Conservation (phyloP, 1,140 invertebrate genomes). For the Dreissena rostriformis region DNA sequence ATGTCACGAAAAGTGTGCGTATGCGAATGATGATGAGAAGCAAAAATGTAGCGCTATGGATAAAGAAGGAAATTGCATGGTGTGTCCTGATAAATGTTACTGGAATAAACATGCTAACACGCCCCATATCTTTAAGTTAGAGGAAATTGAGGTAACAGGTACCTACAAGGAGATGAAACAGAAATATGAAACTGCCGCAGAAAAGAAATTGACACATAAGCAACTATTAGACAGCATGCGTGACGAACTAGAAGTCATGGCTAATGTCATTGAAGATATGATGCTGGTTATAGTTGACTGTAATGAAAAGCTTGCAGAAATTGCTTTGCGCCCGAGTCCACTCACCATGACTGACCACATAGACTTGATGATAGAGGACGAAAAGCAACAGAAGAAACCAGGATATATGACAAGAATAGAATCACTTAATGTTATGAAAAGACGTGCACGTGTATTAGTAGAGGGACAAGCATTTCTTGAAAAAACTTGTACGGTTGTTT, state of each 20-base stretch:
- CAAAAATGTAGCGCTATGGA: not conserved
- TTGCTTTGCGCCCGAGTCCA: conserved; percentile 12
- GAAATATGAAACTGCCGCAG: conserved; percentile 4
- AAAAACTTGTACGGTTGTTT: too few relatives aligned
- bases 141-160: not conserved
- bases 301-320: conserved; percentile 15
- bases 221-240: not conserved
- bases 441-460: not conserved
- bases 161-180: conserved; percentile 10
- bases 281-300: conserved; percentile 10
- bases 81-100: conserved; percentile 46
- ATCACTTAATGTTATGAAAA: not conserved
- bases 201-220: conserved; percentile 16
- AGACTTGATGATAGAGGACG: conserved; percentile 20
- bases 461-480: too few relatives aligned
- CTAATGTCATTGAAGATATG: not conserved
- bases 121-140: not conserved
- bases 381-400: conserved; percentile 1
- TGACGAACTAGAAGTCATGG: not conserved
- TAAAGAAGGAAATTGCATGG: conserved; percentile 29
- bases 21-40: conserved; percentile 28
- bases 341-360: conserved; percentile 5
- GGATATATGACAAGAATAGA: conserved; percentile 1
- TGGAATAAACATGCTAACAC: conserved; percentile 51
- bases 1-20: conserved; percentile 36